Evolutionary conservation across 1,140 invertebrate species (phyloP).

Genomic region (Scaptomyza pallida): DNA sequence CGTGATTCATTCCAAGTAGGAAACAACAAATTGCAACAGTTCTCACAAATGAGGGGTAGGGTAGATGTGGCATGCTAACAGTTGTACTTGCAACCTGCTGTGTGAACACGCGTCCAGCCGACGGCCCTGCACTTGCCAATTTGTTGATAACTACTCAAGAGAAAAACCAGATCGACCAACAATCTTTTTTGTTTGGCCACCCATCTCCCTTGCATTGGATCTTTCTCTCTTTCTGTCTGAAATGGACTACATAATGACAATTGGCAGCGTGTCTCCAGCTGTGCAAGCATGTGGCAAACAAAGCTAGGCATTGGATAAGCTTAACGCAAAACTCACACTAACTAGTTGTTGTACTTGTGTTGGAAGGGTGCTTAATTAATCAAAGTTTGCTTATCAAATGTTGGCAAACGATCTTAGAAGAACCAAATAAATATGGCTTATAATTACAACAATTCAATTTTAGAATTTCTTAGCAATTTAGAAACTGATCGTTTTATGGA

Average conservation of each 20-base stretch:
- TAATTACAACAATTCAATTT: no score
- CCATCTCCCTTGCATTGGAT: no score
- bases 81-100: constrained; percentile 59
- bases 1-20: constrained; percentile 13
- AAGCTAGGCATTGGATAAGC: constrained; percentile 28
- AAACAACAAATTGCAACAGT: constrained; percentile 73
- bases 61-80: constrained; percentile 3
- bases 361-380: neutral
- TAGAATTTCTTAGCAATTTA: no score
- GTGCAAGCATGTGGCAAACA: constrained; percentile 31
- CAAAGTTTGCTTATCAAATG: neutral
- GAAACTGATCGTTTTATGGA: no score
- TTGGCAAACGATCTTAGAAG: no score
- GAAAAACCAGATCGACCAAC: constrained; percentile 43
- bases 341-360: neutral
- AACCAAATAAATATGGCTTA: no score
- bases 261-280: constrained; percentile 27
- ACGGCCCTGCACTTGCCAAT: constrained; percentile 69
- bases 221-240: neutral
- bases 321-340: constrained; percentile 9
- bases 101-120: constrained; percentile 57
- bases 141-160: constrained; percentile 70
- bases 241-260: constrained; percentile 35
- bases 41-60: constrained; percentile 50
- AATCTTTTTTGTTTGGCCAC: neutral